Evolutionary conservation across 2,888 invertebrate genomes (phyloP), one percentile per base, ranked within the genome.

Genomic region (Drosophila parthenogenetica): DNA sequence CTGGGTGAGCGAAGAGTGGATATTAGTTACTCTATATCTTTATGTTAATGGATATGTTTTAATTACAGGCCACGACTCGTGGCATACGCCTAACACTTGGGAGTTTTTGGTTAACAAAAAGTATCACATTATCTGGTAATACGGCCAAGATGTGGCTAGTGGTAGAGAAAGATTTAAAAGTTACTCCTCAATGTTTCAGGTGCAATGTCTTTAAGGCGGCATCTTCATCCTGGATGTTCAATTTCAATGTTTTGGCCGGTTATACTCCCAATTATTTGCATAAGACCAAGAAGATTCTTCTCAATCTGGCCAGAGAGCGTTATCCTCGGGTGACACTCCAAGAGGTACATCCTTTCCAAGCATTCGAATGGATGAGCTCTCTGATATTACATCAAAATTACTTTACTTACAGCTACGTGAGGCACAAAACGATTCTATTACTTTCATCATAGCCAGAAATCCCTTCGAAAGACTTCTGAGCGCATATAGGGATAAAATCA

Each of bases 141-240:
- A 65, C 4, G 14, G 10, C 17, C 5, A 25, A 35, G 2, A 43
- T 60, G 32, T 16, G 16, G 17, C 22, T 1, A 2, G 8, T 40
- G 37, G n/a, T 16, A 17, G 7, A 17, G 17, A 19, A 11, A 16
- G 1, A 25, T 5, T 39, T 29, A 3, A n/a, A n/a, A 14, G 7
- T 29, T 7, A 11, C 0, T 29, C 16, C 29, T 10, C 3, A 40
- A 14, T 17, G 14, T 57, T 70, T 19, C 90, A 95, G 95, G 95
- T 96, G 96, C 91, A 96, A 96, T 90, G 95, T 96, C 70, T 96
- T 96, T 91, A 96, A 96, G 93, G 96, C 96, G 5, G 96, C 96
- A 2, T 97, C 97, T n/a, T 96, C 97, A 16, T 97, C 97, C 0
- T 97, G 97, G 97, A 96, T 97, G 95, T 97, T 97, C 92, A 97